Percentiles rank a stretch among this genome's conserved stretches.
Conservation (phyloP, 2,797 vertebrate genomes). For the Myoxocephalus aenaeus region DNA sequence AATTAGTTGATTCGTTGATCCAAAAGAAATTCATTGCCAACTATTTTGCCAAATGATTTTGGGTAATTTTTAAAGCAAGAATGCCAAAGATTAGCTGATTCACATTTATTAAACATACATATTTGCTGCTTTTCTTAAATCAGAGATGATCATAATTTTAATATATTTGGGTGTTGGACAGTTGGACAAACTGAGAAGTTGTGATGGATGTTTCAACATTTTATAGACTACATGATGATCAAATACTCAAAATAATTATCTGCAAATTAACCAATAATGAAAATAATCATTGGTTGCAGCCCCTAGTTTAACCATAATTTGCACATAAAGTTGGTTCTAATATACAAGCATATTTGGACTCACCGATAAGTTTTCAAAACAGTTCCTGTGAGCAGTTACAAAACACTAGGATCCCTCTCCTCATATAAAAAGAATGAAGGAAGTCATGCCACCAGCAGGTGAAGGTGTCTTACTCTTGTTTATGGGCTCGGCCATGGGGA, state of each 20-base stretch:
- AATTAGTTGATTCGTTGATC: too few relatives aligned
- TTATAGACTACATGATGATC: too few relatives aligned
- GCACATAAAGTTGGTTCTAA: not conserved
- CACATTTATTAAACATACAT: not conserved
- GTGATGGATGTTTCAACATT: not conserved
- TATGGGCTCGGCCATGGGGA: conserved; percentile 96
- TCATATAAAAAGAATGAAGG: not conserved
- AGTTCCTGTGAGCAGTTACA: not conserved
- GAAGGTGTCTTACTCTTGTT: conserved; percentile 91
- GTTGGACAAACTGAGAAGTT: not conserved
- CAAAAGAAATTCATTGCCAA: too few relatives aligned
- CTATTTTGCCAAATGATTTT: too few relatives aligned
- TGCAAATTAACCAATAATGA: not conserved
- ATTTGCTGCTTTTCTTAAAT: not conserved
- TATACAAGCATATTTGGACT: not conserved
- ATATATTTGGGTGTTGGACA: not conserved
- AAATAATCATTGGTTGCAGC: not conserved
- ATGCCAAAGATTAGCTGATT: too few relatives aligned
- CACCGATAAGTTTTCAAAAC: not conserved
- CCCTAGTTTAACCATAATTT: not conserved
- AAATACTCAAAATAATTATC: not conserved
- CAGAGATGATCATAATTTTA: not conserved
- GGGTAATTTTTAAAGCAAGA: too few relatives aligned
- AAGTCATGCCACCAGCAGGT: too few relatives aligned
- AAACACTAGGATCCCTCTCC: not conserved